These are phyloP conservation scores for Sinotaia quadrata DNA, from an alignment of 2,888 invertebrate genomes.

Conservation along the genomic window DNA sequence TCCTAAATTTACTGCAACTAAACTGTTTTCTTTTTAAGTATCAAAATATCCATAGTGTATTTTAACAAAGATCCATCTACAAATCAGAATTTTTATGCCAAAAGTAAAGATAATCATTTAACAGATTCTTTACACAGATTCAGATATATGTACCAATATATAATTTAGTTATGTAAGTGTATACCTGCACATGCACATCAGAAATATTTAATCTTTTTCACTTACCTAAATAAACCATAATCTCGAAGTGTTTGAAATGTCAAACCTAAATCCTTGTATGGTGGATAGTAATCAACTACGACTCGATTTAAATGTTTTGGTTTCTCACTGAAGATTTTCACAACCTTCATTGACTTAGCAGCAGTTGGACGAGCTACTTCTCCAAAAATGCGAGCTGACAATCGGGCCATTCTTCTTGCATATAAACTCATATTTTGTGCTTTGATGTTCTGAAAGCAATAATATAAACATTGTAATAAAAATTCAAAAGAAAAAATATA, in stretches of 20 bases:
- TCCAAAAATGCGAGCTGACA: conserved; percentile 90
- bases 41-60: no score
- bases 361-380: conserved; percentile 87
- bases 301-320: conserved; percentile 83
- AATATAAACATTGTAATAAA: no score
- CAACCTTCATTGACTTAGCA: conserved; percentile 74
- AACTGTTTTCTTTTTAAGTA: no score
- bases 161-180: not conserved
- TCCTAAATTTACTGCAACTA: no score
- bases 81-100: no score
- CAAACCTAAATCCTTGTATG: conserved; percentile 83
- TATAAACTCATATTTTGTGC: conserved; percentile 79
- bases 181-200: no score
- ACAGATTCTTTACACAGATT: no score
- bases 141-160: not conserved
- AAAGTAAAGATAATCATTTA: no score
- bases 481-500: no score
- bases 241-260: conserved; percentile 77
- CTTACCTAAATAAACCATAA: conserved; percentile 66
- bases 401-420: conserved; percentile 86
- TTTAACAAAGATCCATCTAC: no score
- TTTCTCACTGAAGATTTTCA: conserved; percentile 82
- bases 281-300: conserved; percentile 88
- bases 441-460: no score
- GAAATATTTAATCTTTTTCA: no score